Conservation (phyloP, 2,113 vertebrate genomes). For the Leptobrachium ailaonicum region DNA sequence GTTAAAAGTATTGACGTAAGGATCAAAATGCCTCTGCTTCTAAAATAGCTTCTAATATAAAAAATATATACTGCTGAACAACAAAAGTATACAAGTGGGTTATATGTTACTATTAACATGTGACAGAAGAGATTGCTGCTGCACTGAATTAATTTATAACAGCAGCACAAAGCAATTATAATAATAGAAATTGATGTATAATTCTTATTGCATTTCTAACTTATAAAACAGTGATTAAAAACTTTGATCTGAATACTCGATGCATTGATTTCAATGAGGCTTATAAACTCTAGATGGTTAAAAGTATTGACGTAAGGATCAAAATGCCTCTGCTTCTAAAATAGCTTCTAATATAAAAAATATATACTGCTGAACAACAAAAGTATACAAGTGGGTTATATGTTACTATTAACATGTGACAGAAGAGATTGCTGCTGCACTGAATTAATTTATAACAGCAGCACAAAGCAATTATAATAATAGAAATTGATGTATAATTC, state of each 20-base stretch:
- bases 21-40: neutral
- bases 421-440: conserved; percentile 51
- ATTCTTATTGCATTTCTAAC: too few relatives aligned
- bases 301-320: neutral
- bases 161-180: conserved; percentile 50
- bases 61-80: neutral
- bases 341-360: conserved; percentile 4
- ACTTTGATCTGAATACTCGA: too few relatives aligned
- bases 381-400: conserved; percentile 39
- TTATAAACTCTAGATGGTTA: neutral
- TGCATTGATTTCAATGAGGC: too few relatives aligned
- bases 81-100: conserved; percentile 31
- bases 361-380: neutral
- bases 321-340: neutral
- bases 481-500: conserved; percentile 54
- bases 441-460: conserved; percentile 55
- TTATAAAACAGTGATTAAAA: too few relatives aligned
- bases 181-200: conserved; percentile 56
- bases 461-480: conserved; percentile 53
- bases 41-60: conserved; percentile 5
- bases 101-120: conserved; percentile 51
- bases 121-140: conserved; percentile 53
- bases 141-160: conserved; percentile 54
- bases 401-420: conserved; percentile 53
- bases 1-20: neutral